Base-by-base conservation (phyloP, 2,113 vertebrate genomes). In the Accipiter virgatus region DNA sequence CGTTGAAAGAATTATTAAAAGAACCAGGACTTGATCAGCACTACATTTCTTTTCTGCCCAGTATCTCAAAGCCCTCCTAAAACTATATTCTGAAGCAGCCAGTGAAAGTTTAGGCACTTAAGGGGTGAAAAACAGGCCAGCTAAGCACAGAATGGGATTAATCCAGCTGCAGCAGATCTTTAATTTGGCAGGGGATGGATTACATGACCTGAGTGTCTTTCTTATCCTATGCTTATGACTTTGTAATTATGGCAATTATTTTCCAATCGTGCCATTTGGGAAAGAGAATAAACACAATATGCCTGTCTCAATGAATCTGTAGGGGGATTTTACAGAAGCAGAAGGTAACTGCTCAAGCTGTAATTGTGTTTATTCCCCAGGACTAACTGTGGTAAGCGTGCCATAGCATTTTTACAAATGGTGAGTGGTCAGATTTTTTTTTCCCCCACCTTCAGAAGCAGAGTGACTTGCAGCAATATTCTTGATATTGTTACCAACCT, bases 241-340 rank as follows among this genome's bases (percentile, higher is more conserved):
- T 70, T 22, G 40, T 96, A 97, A 97, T 96, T 91, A 94, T 43
- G 85, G 91, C 89, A 93, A 87, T 95, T 95, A 95, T 91, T 96
- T 93, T 96, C 89, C 86, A 90, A 38, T 68, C 1, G 4, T 81
- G 75, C 63, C 93, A 56, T 77, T 92, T 96, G 78, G 87, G 84
- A 94, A 89, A 61, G 70, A 90, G 92, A 93, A 92, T 80, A 85
- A 91, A 87, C 73, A 90, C 67, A 63, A 79, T 50, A 23, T 31
- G 86, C 58, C 67, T 63, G 70, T 77, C 78, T 79, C 87, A 19
- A 34, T 47, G 86, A 77, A 73, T 70, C 78, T 82, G 89, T 1
- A 58, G 74, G 84, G 66, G 71, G 78, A 86, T 85, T 89, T 72
- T 27, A 73, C 45, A 65, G 71, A 29, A 70, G 86, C 89, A 87